Base-by-base conservation (phyloP, 1,140 invertebrate genomes). In the Diorhabda sublineata region DNA sequence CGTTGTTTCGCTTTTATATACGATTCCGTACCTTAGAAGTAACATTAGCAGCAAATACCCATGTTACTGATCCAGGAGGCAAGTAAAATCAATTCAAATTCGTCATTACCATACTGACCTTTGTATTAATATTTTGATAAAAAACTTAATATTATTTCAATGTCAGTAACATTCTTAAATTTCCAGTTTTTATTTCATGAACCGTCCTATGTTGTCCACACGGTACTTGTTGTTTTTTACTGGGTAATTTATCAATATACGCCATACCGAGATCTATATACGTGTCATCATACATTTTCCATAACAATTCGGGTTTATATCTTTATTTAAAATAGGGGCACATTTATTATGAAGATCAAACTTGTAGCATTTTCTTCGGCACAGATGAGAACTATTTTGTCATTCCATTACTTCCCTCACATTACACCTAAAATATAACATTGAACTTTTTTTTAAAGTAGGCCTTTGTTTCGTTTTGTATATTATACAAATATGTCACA, bases 301-400 rank as follows among this genome's bases (percentile, higher is more conserved):
- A 52, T 52, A 52, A 8, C n/a, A 52, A 8, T 52, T 52, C 47
- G 47, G 47, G 6, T 52, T 52, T n/a, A 52, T 52, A 52, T n/a
- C 47, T n/a, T 52, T 3, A 52, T 6, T 4, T 52, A 52, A 6
- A n/a, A 52, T 8, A 52, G 6, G 47, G 6, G n/a, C 3, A 52
- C 47, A 52, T 52, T 52, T 52, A 52, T 52, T 52, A 52, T 52
- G 47, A 52, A 52, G 47, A 52, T 52, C 47, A 52, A 52, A 52
- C 47, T 52, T n/a, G n/a, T 52, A n/a, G 6, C 47, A 52, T 52
- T 52, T 52, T 52, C 47, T 52, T 52, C 47, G 47, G 47, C 47
- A 52, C 6, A 52, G 47, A 52, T 52, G 47, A 52, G 6, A n/a
- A 8, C 6, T 52, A 52, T 52, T 52, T 52, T 52, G 47, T 52